phyloP scores from a whole-genome alignment of 2,888 invertebrate genomes.

The Blastobasis lacticolella region DNA sequence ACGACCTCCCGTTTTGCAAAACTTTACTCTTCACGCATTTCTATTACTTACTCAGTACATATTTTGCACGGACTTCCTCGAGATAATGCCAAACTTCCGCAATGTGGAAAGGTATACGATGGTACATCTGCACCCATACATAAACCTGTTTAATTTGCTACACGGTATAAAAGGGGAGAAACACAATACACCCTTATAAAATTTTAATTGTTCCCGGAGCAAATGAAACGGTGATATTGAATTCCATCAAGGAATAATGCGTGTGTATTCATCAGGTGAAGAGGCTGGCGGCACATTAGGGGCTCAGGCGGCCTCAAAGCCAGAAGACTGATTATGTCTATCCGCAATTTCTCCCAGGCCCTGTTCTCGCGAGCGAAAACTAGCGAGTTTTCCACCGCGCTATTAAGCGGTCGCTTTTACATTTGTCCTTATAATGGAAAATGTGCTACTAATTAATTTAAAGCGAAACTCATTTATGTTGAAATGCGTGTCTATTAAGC shows the following conservation, averaged over 20 bases:
- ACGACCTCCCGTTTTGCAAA: slow-evolving; percentile 55
- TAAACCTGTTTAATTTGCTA: not conserved
- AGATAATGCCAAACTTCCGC: too few relatives aligned
- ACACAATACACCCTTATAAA: slow-evolving; percentile 7
- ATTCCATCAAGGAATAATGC: slow-evolving; percentile 38
- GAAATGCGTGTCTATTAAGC: slow-evolving; percentile 71
- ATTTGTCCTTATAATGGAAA: slow-evolving; percentile 75
- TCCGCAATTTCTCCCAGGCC: slow-evolving; percentile 72
- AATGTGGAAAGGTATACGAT: too few relatives aligned
- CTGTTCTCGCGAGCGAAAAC: slow-evolving; percentile 73
- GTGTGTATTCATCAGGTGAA: slow-evolving; percentile 65
- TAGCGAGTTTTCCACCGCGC: slow-evolving; percentile 74
- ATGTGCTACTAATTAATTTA: slow-evolving; percentile 74
- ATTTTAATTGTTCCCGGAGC: slow-evolving; percentile 25
- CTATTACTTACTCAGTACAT: slow-evolving; percentile 1
- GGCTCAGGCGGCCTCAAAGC: slow-evolving; percentile 68
- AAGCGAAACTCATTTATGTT: slow-evolving; percentile 73
- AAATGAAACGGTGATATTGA: slow-evolving; percentile 37
- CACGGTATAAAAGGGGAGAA: not conserved
- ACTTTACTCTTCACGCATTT: slow-evolving; percentile 47
- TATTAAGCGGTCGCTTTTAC: slow-evolving; percentile 74
- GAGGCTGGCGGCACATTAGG: slow-evolving; percentile 64
- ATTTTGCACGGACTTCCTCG: too few relatives aligned
- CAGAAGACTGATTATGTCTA: slow-evolving; percentile 75
- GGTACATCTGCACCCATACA: too few relatives aligned